A percentile compares a stretch with the other conserved stretches of the same genome.
phyloP scores from a whole-genome alignment of 1,140 invertebrate species.

The Magallana ariakensis region DNA sequence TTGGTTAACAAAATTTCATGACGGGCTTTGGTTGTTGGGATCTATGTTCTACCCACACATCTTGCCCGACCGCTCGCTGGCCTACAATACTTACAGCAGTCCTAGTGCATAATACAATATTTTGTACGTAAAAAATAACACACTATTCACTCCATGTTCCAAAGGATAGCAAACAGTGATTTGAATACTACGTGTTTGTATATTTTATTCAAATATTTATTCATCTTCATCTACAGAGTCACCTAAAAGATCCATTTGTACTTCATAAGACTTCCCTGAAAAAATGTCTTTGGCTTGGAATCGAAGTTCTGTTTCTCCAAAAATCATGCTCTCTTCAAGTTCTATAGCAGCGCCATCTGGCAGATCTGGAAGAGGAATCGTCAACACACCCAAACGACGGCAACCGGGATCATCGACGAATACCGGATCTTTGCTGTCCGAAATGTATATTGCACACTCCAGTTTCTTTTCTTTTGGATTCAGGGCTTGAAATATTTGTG shows the following conservation, averaged over 20 bases:
- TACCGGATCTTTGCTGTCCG: slow-evolving; percentile 32
- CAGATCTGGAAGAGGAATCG: slow-evolving; percentile 28
- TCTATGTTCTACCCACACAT: too few species aligned
- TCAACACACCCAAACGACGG: slow-evolving; percentile 40
- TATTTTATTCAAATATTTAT: not conserved
- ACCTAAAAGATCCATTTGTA: slow-evolving; percentile 35
- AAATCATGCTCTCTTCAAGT: slow-evolving; percentile 49
- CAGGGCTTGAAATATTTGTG: slow-evolving; percentile 49
- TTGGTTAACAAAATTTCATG: too few species aligned
- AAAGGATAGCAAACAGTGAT: too few species aligned
- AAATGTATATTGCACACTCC: slow-evolving; percentile 48
- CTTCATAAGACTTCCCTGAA: slow-evolving; percentile 31
- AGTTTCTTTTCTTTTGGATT: slow-evolving; percentile 39
- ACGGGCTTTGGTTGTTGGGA: too few species aligned
- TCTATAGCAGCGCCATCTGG: slow-evolving; percentile 21
- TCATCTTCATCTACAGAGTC: not conserved
- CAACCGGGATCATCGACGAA: slow-evolving; percentile 44
- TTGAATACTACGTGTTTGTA: too few species aligned
- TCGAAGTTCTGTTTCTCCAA: slow-evolving; percentile 49
- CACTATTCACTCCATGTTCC: too few species aligned
- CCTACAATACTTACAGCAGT: too few species aligned
- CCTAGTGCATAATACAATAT: too few species aligned
- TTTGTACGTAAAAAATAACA: too few species aligned
- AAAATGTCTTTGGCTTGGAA: slow-evolving; percentile 44
- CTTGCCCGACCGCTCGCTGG: too few species aligned